Conservation (phyloP, 1,140 invertebrate species). For the Zaprionus camerounensis region DNA sequence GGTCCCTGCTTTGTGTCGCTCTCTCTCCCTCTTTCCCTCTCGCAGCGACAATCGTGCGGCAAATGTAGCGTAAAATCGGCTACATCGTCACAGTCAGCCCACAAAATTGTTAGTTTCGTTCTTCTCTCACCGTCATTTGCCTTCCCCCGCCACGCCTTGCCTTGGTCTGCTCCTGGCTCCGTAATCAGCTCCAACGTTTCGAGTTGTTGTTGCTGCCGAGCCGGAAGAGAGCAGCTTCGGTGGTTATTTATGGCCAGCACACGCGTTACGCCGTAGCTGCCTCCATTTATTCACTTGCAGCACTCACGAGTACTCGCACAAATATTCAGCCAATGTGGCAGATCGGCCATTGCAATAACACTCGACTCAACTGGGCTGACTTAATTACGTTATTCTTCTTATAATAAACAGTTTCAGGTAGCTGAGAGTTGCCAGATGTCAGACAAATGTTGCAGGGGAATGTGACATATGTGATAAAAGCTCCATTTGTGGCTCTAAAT, state of each 20-base stretch:
- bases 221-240: not conserved
- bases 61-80: constrained; percentile 79
- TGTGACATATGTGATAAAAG: not conserved
- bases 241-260: constrained; percentile 64
- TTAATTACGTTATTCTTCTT: not conserved
- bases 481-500: not conserved
- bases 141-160: not conserved
- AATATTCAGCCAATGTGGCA: constrained; percentile 2
- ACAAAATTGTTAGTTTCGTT: constrained; percentile 75
- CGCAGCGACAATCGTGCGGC: constrained; percentile 64
- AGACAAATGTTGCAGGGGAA: not conserved
- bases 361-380: not conserved
- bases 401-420: not conserved
- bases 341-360: not conserved
- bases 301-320: constrained; percentile 31
- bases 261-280: constrained; percentile 41
- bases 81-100: constrained; percentile 55
- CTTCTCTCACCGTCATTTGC: constrained; percentile 51
- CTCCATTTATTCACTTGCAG: constrained; percentile 35
- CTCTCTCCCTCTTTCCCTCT: not conserved
- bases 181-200: constrained; percentile 45
- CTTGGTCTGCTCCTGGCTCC: not conserved
- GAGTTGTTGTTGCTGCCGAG: not conserved
- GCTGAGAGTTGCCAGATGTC: not conserved
- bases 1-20: not conserved